Percentiles rank a stretch among this genome's conserved stretches.
phyloP scores from a whole-genome alignment of 2,797 vertebrate genomes.

The Smutsia gigantea region DNA sequence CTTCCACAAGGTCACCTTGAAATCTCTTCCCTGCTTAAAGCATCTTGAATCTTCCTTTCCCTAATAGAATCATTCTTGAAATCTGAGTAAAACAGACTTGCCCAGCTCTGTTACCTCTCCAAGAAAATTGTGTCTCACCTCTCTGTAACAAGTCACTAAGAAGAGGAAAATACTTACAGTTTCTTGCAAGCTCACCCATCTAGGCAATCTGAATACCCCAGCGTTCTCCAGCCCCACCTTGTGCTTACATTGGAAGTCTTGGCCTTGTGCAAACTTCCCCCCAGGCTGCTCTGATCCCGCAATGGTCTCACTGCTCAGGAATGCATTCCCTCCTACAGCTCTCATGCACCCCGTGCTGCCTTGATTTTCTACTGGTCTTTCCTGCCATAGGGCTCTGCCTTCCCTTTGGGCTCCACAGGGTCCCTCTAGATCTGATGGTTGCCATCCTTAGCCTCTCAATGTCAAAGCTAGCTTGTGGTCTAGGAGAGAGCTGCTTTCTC shows the following conservation, averaged over 20 bases:
- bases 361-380: not conserved
- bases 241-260: not conserved
- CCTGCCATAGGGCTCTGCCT: not conserved
- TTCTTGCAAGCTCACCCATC: not conserved
- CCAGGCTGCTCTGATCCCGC: not conserved
- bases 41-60: slow-evolving; percentile 53
- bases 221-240: not conserved
- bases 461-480: not conserved
- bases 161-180: not conserved
- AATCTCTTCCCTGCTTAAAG: not conserved
- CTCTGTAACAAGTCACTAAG: not conserved
- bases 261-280: not conserved
- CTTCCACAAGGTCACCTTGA: slow-evolving; percentile 70
- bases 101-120: not conserved
- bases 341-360: fast-evolving
- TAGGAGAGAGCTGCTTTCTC: not conserved
- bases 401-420: not conserved
- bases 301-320: too few relatives aligned
- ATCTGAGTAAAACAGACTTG: slow-evolving; percentile 26
- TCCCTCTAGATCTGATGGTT: not conserved
- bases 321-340: not conserved
- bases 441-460: not conserved
- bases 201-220: not conserved
- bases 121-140: slow-evolving; percentile 44
- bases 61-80: slow-evolving; percentile 63